Conservation (phyloP, 2,113 vertebrate species). For the Equus przewalskii region DNA sequence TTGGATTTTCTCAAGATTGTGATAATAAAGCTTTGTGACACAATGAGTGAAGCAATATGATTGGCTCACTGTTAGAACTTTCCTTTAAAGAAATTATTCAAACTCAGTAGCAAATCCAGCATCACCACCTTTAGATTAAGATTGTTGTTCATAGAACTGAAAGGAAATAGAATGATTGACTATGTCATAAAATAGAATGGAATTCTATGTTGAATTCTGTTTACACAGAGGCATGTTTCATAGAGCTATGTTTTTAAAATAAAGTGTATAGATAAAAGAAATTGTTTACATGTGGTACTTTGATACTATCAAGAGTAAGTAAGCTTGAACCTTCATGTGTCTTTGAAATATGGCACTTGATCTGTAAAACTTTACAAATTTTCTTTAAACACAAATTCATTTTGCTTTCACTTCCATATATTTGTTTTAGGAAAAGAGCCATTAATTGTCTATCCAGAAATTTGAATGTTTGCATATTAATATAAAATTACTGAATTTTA, state of each 20-base stretch:
- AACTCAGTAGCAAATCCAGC: slow-evolving; percentile 22
- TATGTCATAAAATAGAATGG: background rate
- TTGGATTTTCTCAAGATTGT: slow-evolving; percentile 56
- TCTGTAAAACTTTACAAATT: background rate
- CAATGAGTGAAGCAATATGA: background rate
- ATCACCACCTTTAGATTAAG: background rate
- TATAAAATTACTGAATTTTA: background rate
- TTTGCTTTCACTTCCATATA: background rate
- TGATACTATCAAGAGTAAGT: background rate
- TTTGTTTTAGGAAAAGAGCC: background rate
- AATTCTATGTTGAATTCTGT: background rate
- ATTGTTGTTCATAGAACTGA: slow-evolving; percentile 21
- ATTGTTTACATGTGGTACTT: background rate
- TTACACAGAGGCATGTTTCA: background rate
- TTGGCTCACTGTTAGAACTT: background rate
- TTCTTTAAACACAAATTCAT: background rate
- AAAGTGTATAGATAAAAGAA: background rate
- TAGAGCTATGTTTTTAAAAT: background rate
- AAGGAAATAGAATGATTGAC: slow-evolving; percentile 66
- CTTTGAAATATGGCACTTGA: background rate
- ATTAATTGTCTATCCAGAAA: background rate
- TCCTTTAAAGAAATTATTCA: background rate
- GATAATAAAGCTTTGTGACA: slow-evolving; percentile 64
- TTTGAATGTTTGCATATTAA: background rate
- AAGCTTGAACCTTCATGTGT: background rate